Percentiles rank a stretch among this genome's conserved stretches.
These are phyloP conservation scores for Sinocyclocheilus anshuiensis DNA, from an alignment of 2,113 vertebrate species.

Conservation along the genomic window DNA sequence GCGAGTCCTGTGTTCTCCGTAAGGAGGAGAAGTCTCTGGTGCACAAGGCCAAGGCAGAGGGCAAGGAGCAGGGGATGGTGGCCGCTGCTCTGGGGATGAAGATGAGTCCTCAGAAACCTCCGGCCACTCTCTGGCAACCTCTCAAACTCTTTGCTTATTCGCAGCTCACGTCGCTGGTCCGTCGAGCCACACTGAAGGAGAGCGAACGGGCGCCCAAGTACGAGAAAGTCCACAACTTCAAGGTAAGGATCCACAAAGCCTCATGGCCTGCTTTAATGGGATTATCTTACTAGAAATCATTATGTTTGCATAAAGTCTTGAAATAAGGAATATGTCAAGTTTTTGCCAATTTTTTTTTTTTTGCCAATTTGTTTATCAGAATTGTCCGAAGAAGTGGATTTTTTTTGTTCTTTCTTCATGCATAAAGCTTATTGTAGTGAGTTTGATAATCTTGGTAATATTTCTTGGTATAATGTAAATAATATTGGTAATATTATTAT, in stretches of 20 bases:
- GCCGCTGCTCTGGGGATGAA: slow-evolving; percentile 92
- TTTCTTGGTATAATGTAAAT: not conserved
- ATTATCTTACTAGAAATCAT: not conserved
- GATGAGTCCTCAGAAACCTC: slow-evolving; percentile 91
- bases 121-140: slow-evolving; percentile 89
- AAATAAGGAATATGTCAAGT: not conserved
- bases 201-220: slow-evolving; percentile 93
- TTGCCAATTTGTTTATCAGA: not conserved
- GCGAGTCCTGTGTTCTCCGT: slow-evolving; percentile 83
- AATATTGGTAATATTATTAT: not conserved
- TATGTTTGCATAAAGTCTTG: not conserved
- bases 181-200: slow-evolving; percentile 97
- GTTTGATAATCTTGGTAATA: not conserved
- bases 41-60: slow-evolving; percentile 84
- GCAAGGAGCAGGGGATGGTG: slow-evolving; percentile 89
- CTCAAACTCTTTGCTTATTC: slow-evolving; percentile 99
- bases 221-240: slow-evolving; percentile 99
- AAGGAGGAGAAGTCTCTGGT: slow-evolving; percentile 79
- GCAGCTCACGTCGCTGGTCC: slow-evolving; percentile 96
- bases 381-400: not conserved
- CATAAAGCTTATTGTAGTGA: not conserved
- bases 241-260: slow-evolving; percentile 82
- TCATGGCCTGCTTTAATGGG: not conserved
- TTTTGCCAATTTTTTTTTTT: not conserved
- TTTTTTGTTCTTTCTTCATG: not conserved